Percentiles rank a stretch among this genome's conserved stretches.
Conservation (phyloP, 2,888 invertebrate genomes). For the Machimus atricapillus region DNA sequence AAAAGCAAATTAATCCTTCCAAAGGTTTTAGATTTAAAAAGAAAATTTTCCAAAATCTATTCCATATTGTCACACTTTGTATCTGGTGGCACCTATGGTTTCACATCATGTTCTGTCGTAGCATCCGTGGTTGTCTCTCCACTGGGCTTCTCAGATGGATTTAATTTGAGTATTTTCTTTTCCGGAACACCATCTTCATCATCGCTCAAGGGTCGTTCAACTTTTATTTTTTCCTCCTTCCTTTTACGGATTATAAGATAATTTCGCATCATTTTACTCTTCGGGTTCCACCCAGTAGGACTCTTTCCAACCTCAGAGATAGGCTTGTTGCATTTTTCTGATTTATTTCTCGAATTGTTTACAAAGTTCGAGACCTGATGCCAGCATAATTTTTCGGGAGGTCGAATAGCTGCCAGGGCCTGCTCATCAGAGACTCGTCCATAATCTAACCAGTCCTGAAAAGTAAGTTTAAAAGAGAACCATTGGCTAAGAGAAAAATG, state of each 20-base stretch:
- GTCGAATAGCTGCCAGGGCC: slow-evolving; percentile 64
- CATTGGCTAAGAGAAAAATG: too few species aligned
- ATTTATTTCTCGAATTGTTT: slow-evolving; percentile 76
- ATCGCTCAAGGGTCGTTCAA: not conserved
- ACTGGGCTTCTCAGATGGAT: not conserved
- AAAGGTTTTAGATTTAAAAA: too few species aligned
- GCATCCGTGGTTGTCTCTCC: slow-evolving; percentile 3
- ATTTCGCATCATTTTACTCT: slow-evolving; percentile 54
- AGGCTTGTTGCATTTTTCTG: slow-evolving; percentile 67
- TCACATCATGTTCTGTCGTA: not conserved
- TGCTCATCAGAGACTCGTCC: slow-evolving; percentile 64
- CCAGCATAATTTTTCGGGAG: slow-evolving; percentile 67
- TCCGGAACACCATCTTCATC: not conserved
- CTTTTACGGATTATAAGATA: slow-evolving; percentile 54
- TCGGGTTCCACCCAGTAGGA: not conserved
- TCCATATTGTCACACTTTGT: not conserved
- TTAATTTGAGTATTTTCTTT: not conserved
- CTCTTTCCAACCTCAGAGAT: slow-evolving; percentile 48
- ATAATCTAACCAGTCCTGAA: slow-evolving; percentile 73
- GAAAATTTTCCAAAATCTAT: too few species aligned
- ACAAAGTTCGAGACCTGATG: slow-evolving; percentile 76
- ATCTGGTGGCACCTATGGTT: not conserved
- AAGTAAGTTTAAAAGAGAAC: slow-evolving; percentile 37
- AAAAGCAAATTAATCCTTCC: not conserved
- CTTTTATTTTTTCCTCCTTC: slow-evolving; percentile 41